Evolutionary conservation across 2,888 invertebrate species (phyloP).

Genomic region (Frankliniella fusca): DNA sequence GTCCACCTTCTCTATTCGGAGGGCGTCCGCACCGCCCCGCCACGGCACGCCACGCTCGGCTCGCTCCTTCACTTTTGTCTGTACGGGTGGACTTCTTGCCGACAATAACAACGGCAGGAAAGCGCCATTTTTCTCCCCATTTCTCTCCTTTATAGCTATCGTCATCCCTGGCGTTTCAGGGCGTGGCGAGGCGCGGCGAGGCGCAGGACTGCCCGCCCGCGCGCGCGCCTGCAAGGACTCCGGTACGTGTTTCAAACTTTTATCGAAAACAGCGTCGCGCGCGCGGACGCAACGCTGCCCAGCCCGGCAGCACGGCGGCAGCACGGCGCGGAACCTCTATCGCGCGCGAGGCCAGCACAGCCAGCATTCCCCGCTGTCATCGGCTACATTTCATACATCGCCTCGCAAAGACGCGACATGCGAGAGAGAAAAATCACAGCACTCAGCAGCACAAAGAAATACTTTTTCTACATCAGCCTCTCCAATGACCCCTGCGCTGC

Average conservation of each 20-base stretch:
- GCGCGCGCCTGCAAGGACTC: not conserved
- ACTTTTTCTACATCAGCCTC: too few relatives aligned
- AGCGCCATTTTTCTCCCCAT: slow-evolving; percentile 3
- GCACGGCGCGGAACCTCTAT: not conserved
- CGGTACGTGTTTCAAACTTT: slow-evolving; percentile 12
- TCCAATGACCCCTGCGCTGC: too few relatives aligned
- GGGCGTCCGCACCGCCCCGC: too few relatives aligned
- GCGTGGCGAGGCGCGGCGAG: not conserved
- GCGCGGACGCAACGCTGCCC: too few relatives aligned
- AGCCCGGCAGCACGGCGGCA: not conserved
- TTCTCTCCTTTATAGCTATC: slow-evolving; percentile 10
- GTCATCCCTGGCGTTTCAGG: not conserved
- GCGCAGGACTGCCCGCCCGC: not conserved
- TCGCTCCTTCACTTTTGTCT: not conserved
- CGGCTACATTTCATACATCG: not conserved
- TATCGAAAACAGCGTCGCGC: not conserved
- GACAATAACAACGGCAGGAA: not conserved
- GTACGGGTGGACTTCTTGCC: slow-evolving; percentile 6
- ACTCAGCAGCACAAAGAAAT: too few relatives aligned
- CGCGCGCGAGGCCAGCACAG: not conserved
- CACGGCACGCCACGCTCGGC: too few relatives aligned
- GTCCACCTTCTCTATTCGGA: too few relatives aligned
- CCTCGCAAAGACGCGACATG: too few relatives aligned
- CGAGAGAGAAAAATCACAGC: too few relatives aligned
- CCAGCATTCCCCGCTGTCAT: not conserved